Percentiles rank a stretch among this genome's conserved stretches.
These are phyloP conservation scores for Aphodius sticticus DNA, from an alignment of 2,888 invertebrate genomes.

Conservation along the genomic window DNA sequence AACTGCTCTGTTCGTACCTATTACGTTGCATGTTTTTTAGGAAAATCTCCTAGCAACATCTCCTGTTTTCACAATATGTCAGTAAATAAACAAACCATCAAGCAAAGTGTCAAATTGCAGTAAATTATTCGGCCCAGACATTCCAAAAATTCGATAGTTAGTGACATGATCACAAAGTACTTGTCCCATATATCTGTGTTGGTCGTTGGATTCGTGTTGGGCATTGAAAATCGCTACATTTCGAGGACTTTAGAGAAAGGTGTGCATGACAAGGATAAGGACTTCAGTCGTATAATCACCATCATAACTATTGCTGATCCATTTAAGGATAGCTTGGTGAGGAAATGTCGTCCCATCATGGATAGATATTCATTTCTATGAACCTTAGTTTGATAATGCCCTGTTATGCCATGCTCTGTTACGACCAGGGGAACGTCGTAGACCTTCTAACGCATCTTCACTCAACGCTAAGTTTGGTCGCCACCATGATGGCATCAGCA, in stretches of 20 bases:
- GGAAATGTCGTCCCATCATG: background rate
- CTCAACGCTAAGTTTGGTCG: background rate
- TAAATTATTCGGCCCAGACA: background rate
- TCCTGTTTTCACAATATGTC: background rate
- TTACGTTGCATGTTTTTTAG: background rate
- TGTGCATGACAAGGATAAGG: background rate
- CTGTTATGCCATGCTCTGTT: background rate
- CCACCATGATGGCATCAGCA: background rate
- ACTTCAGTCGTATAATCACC: background rate
- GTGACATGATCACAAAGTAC: background rate
- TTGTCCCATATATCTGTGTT: background rate
- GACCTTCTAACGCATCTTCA: background rate
- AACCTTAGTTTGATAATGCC: background rate
- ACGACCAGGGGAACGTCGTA: background rate
- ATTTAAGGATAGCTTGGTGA: background rate
- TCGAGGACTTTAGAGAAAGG: background rate
- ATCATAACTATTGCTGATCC: background rate
- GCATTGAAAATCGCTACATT: background rate
- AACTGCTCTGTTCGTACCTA: background rate
- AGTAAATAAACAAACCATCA: background rate
- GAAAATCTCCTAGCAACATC: background rate
- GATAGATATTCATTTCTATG: background rate
- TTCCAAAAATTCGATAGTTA: background rate
- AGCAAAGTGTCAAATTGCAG: constrained; percentile 4
- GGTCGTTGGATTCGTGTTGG: background rate